phyloP scores from a whole-genome alignment of 1,140 invertebrate genomes.

The Helicoverpa armigera region DNA sequence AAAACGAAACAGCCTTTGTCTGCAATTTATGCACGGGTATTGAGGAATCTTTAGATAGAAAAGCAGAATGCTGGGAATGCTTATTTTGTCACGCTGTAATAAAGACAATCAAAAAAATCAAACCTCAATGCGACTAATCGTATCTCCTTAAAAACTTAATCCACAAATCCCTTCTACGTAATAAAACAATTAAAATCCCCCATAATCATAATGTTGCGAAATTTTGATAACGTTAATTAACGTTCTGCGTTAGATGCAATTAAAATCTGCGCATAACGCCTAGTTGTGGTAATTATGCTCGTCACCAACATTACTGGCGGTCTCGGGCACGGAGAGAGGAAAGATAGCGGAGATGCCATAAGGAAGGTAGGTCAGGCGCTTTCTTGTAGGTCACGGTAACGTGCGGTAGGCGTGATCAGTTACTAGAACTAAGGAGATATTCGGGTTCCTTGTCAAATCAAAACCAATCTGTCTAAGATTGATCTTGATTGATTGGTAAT shows the following conservation, averaged over 20 bases:
- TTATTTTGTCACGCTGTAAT: background rate
- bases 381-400: no score
- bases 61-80: no score
- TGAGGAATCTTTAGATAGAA: no score
- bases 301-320: constrained; percentile 69
- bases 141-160: constrained; percentile 9
- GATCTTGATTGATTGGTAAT: no score
- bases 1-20: no score
- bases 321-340: background rate
- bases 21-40: no score
- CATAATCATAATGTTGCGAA: constrained; percentile 41
- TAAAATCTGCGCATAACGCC: constrained; percentile 69
- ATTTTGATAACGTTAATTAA: constrained; percentile 73
- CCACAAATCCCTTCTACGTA: constrained; percentile 28
- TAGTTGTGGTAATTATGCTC: constrained; percentile 62
- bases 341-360: no score
- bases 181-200: constrained; percentile 35
- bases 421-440: no score
- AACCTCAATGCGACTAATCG: background rate
- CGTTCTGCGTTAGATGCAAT: constrained; percentile 60
- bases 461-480: no score
- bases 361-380: no score
- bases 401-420: no score
- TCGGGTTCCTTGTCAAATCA: no score
- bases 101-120: background rate